Evolutionary conservation across 2,888 invertebrate species (phyloP).

Genomic region (Melieria omissa): DNA sequence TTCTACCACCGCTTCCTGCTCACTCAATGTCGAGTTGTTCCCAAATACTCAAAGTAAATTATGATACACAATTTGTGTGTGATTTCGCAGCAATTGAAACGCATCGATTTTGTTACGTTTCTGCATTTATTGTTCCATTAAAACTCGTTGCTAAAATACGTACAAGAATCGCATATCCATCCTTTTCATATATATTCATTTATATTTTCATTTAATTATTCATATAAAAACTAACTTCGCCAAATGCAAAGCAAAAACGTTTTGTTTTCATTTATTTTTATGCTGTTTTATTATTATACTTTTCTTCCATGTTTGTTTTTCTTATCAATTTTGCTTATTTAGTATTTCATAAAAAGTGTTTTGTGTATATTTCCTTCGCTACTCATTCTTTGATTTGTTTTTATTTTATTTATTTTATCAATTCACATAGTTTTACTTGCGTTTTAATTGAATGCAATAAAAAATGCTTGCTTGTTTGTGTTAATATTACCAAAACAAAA

Average conservation of each 20-base stretch:
- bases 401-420: not conserved
- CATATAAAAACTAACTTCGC: conserved; percentile 6
- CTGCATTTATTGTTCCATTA: conserved; percentile 30
- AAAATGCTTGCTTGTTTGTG: not conserved
- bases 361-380: not conserved
- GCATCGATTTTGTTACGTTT: no score
- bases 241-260: not conserved
- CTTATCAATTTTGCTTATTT: not conserved
- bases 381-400: conserved; percentile 8
- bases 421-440: not conserved
- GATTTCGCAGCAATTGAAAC: no score
- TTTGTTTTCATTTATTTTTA: not conserved
- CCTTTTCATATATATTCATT: not conserved
- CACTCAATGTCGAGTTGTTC: no score
- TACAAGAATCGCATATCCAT: not conserved
- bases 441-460: not conserved
- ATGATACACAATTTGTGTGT: no score
- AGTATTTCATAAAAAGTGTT: not conserved
- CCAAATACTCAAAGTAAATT: no score
- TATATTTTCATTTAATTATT: not conserved
- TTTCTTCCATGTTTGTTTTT: not conserved
- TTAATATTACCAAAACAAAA: no score
- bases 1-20: no score
- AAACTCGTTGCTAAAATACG: conserved; percentile 23
- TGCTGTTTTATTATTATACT: no score